phyloP scores from a whole-genome alignment of 2,113 vertebrate species.

The Oreochromis spilurus region DNA sequence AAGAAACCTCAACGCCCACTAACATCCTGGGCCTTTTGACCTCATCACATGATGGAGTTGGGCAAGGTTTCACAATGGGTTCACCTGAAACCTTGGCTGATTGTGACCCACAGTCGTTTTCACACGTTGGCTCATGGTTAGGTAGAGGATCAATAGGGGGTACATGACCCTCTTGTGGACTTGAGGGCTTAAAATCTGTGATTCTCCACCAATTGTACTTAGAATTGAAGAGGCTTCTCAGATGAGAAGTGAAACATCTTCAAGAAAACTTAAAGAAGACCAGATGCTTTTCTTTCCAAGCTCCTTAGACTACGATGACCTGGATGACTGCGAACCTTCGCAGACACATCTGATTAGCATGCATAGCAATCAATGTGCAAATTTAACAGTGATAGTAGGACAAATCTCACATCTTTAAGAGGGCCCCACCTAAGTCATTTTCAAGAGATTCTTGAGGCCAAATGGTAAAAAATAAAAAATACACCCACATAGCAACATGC shows the following conservation, averaged over 20 bases:
- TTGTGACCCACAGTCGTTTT: background rate
- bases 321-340: background rate
- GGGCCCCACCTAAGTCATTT: background rate
- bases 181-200: background rate
- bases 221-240: background rate
- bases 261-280: background rate
- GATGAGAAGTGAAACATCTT: background rate
- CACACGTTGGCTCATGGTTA: background rate
- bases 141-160: background rate
- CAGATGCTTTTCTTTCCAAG: background rate
- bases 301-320: rapidly evolving
- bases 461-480: background rate
- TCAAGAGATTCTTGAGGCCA: background rate
- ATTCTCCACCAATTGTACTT: rapidly evolving
- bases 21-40: background rate
- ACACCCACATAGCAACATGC: background rate
- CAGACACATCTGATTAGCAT: background rate
- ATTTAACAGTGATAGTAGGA: background rate
- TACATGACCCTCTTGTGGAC: background rate
- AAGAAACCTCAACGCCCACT: background rate
- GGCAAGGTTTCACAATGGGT: background rate
- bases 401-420: background rate
- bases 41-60: background rate
- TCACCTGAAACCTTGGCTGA: background rate
- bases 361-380: background rate